Evolutionary conservation across 2,888 invertebrate species (phyloP).

Genomic region (Agriopis aurantiaria): DNA sequence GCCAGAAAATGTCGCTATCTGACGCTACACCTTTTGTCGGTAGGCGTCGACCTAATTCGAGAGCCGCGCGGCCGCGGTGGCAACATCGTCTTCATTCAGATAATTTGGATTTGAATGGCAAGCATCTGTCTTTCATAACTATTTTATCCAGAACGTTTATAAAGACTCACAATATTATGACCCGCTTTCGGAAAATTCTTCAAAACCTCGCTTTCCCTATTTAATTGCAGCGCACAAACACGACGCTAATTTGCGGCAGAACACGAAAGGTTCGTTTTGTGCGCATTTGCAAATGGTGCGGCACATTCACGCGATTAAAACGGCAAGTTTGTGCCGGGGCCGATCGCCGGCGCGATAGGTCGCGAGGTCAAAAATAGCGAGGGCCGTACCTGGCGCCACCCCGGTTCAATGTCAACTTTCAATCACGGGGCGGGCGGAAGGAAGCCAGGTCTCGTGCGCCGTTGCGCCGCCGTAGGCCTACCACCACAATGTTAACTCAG

Average conservation of each 20-base stretch:
- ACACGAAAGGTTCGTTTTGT: constrained; percentile 68
- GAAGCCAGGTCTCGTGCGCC: constrained; percentile 75
- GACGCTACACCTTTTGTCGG: constrained; percentile 83
- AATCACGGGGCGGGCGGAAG: constrained; percentile 80
- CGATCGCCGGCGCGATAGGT: constrained; percentile 83
- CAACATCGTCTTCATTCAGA: constrained; percentile 71
- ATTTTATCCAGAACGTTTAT: constrained; percentile 25
- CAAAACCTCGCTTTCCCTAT: constrained; percentile 40
- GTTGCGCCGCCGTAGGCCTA: constrained; percentile 59
- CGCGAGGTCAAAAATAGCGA: constrained; percentile 83
- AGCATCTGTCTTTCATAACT: constrained; percentile 42
- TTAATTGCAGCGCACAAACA: constrained; percentile 64
- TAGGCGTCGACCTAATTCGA: constrained; percentile 83
- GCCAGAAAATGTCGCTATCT: constrained; percentile 81
- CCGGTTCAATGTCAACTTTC: constrained; percentile 84
- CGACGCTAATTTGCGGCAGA: constrained; percentile 66
- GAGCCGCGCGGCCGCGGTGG: constrained; percentile 71
- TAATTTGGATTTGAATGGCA: constrained; percentile 59
- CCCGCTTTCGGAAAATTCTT: constrained; percentile 37
- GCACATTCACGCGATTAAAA: constrained; percentile 80
- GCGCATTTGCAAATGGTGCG: constrained; percentile 76
- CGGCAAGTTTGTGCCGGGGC: constrained; percentile 79
- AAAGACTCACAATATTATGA: constrained; percentile 36
- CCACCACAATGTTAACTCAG: constrained; percentile 26
- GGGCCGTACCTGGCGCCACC: constrained; percentile 84